Percentiles rank a stretch among this genome's conserved stretches.
phyloP scores from a whole-genome alignment of 2,113 vertebrate species.

The Ellobius talpinus region DNA sequence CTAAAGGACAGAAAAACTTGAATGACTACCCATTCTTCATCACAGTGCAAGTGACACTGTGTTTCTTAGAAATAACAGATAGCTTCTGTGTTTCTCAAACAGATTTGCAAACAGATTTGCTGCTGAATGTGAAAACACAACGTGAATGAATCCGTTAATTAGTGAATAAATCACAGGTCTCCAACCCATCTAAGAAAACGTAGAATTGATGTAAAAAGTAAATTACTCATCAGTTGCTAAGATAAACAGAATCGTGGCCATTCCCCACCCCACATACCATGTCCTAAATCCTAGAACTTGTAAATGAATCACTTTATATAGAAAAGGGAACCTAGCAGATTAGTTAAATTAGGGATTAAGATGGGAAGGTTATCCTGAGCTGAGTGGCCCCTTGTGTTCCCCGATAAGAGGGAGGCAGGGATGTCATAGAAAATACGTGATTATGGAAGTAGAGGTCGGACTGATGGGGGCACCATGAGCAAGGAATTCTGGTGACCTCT shows the following conservation, averaged over 20 bases:
- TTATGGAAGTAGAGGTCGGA: neutral
- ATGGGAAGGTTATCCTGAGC: neutral
- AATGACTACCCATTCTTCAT: neutral
- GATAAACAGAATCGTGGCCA: neutral
- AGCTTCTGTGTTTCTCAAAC: neutral
- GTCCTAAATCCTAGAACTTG: neutral
- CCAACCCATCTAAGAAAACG: neutral
- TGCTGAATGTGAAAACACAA: neutral
- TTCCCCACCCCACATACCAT: neutral
- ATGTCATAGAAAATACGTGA: neutral
- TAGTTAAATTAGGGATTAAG: neutral
- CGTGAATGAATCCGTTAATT: neutral
- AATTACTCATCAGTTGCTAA: neutral
- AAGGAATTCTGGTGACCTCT: neutral
- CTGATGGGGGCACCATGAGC: no score
- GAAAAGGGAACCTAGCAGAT: neutral
- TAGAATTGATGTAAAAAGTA: neutral
- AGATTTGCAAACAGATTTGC: neutral
- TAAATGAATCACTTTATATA: neutral
- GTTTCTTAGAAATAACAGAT: neutral
- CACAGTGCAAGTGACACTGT: neutral
- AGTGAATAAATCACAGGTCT: neutral
- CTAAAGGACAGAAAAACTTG: neutral
- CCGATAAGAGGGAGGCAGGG: neutral
- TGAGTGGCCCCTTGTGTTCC: neutral